phyloP scores from a whole-genome alignment of 2,888 invertebrate genomes.

The Microctonus aethiopoides region DNA sequence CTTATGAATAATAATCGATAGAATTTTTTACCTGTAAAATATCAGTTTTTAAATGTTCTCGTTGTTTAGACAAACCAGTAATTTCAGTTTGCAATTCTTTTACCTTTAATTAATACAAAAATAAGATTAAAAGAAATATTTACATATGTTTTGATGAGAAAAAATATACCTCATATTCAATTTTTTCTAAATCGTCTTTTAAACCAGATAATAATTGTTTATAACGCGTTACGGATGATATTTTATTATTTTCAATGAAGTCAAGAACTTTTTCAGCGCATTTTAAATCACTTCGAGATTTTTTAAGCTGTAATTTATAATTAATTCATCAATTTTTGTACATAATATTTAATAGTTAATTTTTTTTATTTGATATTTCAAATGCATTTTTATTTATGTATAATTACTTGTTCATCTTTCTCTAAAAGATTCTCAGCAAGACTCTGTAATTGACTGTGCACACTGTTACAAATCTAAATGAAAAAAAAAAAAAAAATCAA shows the following conservation, averaged over 20 bases:
- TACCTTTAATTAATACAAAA: conserved; percentile 36
- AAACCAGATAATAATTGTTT: conserved; percentile 48
- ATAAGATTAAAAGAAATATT: background rate
- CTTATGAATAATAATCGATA: background rate
- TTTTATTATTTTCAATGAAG: conserved; percentile 45
- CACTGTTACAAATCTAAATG: conserved; percentile 37
- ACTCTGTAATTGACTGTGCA: conserved; percentile 38
- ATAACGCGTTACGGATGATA: conserved; percentile 42
- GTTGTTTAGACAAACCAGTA: conserved; percentile 41
- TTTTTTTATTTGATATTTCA: background rate
- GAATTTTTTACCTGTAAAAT: conserved; percentile 43
- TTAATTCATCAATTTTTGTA: background rate
- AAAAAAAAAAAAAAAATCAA: conserved; percentile 11
- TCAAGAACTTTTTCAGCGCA: conserved; percentile 44
- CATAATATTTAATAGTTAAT: background rate
- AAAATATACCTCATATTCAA: conserved; percentile 49
- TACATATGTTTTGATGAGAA: background rate
- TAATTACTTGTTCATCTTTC: conserved; percentile 38
- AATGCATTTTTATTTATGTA: background rate
- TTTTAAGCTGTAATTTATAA: conserved; percentile 35
- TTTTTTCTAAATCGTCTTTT: conserved; percentile 51
- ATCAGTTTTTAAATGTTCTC: conserved; percentile 47
- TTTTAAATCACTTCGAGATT: conserved; percentile 42
- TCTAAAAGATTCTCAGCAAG: conserved; percentile 41
- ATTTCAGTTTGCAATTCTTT: conserved; percentile 45